Evolutionary conservation across 2,113 vertebrate genomes (phyloP).

Genomic region (Sturnus vulgaris): DNA sequence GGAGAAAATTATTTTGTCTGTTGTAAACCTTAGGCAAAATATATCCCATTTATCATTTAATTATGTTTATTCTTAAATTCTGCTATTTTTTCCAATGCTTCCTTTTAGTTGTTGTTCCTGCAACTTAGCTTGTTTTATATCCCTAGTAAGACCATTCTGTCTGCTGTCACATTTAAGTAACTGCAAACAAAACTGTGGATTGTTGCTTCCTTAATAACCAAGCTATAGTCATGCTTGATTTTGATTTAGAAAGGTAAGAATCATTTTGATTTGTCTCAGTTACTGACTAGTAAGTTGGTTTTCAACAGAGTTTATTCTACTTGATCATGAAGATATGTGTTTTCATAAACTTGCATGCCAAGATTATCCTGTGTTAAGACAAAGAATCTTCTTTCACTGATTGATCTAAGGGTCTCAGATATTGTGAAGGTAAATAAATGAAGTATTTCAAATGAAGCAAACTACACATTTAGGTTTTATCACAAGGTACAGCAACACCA

Average conservation of each 20-base stretch:
- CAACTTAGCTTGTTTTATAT: background rate
- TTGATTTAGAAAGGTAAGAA: background rate
- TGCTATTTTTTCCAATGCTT: background rate
- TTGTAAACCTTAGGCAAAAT: background rate
- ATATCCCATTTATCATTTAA: background rate
- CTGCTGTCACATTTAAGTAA: background rate
- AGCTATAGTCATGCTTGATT: background rate
- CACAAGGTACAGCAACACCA: background rate
- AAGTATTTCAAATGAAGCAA: background rate
- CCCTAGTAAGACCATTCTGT: background rate
- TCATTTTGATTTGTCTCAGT: background rate
- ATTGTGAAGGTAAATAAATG: background rate
- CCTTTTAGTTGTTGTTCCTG: background rate
- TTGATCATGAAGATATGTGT: background rate
- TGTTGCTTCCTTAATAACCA: background rate
- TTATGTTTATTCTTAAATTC: background rate
- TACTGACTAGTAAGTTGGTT: background rate
- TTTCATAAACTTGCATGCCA: background rate
- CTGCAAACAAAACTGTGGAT: background rate
- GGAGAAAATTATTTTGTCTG: background rate
- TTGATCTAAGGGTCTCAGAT: background rate
- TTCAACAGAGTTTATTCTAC: background rate
- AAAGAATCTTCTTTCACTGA: background rate
- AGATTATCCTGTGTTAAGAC: background rate
- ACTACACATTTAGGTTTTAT: background rate